Conservation (phyloP, 2,113 vertebrate species). For the Trochalopteron elliotii region DNA sequence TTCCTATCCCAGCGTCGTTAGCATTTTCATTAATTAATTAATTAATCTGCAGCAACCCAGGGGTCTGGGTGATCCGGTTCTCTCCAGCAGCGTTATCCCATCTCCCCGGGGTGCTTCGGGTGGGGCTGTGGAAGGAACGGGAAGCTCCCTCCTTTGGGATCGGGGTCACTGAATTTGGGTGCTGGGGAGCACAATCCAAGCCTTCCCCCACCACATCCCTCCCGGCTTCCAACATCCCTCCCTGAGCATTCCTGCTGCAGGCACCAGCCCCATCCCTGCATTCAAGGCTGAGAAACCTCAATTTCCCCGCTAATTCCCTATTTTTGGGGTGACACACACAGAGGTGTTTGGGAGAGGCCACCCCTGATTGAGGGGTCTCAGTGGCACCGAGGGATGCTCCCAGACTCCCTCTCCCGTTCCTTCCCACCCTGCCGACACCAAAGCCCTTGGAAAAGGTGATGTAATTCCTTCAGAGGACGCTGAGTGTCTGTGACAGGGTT, state of each 20-base stretch:
- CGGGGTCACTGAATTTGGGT: neutral
- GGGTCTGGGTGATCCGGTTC: accelerated
- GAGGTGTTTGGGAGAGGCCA: accelerated
- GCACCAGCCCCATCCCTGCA: neutral
- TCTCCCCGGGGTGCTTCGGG: accelerated
- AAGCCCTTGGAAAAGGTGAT: slow-evolving; percentile 16
- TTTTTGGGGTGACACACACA: neutral
- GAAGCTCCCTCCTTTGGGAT: neutral
- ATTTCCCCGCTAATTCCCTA: accelerated
- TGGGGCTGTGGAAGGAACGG: neutral
- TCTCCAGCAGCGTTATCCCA: neutral
- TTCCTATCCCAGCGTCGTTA: neutral
- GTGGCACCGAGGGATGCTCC: neutral
- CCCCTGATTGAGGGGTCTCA: accelerated
- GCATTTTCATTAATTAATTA: neutral
- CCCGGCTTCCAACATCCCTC: neutral
- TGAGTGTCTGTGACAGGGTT: neutral
- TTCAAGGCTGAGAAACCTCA: accelerated
- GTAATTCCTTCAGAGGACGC: neutral
- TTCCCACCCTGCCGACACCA: neutral
- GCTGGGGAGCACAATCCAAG: neutral
- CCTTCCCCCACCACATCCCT: neutral
- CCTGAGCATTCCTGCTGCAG: neutral
- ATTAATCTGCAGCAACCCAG: neutral
- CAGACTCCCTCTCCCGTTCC: neutral